Evolutionary conservation across 2,888 invertebrate species (phyloP).

Genomic region (Chydorus sphaericus): DNA sequence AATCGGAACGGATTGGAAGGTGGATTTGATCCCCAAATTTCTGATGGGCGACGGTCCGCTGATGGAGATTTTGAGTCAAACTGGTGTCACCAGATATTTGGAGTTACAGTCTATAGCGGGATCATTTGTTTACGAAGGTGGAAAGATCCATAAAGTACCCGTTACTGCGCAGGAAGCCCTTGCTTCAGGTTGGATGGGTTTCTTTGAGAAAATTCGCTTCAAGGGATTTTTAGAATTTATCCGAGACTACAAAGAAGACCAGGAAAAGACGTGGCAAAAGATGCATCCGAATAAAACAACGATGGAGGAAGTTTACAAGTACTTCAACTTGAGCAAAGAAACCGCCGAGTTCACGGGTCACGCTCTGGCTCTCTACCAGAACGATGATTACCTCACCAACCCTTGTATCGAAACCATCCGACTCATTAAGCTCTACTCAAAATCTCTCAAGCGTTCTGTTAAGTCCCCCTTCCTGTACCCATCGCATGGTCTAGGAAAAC

Average conservation of each 20-base stretch:
- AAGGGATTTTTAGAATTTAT: conserved; percentile 91
- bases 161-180: conserved; percentile 96
- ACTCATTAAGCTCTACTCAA: conserved; percentile 90
- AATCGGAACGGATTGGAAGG: conserved; percentile 91
- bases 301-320: conserved; percentile 80
- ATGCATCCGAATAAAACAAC: conserved; percentile 72
- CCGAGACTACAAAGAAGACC: conserved; percentile 81
- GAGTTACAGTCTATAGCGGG: conserved; percentile 99
- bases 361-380: conserved; percentile 82
- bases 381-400: conserved; percentile 74
- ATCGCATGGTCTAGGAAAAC: conserved; percentile 94
- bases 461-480: conserved; percentile 99
- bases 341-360: conserved; percentile 98
- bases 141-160: conserved; percentile 95
- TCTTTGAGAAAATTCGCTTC: conserved; percentile 97
- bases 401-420: conserved; percentile 76
- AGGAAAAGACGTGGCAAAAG: conserved; percentile 88
- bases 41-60: conserved; percentile 97
- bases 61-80: conserved; percentile 93
- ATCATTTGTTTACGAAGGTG: conserved; percentile 95
- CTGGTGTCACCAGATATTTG: conserved; percentile 94
- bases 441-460: conserved; percentile 92
- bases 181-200: conserved; percentile 85
- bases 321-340: conserved; percentile 89
- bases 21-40: conserved; percentile 98